Percentiles rank a stretch among this genome's conserved stretches.
Conservation (phyloP, 2,113 vertebrate genomes). For the Monopterus albus region DNA sequence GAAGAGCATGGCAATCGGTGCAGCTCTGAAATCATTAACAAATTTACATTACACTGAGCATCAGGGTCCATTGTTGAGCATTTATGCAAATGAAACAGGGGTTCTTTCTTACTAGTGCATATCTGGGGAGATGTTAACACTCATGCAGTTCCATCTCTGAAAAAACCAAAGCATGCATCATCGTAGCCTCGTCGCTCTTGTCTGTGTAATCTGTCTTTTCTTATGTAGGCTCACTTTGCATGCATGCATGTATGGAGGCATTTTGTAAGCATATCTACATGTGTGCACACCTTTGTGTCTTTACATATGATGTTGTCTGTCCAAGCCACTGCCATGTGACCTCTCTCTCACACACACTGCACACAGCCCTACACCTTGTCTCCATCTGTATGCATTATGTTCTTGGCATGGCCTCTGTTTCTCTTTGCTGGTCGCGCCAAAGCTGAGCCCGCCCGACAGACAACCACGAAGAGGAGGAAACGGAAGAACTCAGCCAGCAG, state of each 20-base stretch:
- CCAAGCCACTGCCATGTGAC: neutral
- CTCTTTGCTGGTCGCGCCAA: conserved; percentile 76
- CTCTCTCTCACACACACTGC: conserved; percentile 10
- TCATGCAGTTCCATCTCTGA: conserved; percentile 59
- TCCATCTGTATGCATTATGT: conserved; percentile 71
- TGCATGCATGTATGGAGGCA: neutral
- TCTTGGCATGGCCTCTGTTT: conserved; percentile 77
- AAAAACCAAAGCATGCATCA: conserved; percentile 58
- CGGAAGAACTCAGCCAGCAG: conserved; percentile 99
- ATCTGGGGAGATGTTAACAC: conserved; percentile 72
- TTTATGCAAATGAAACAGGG: conserved; percentile 68
- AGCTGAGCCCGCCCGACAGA: conserved; percentile 98
- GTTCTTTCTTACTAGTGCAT: conserved; percentile 71
- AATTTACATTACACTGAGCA: conserved; percentile 49
- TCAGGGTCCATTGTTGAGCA: conserved; percentile 67
- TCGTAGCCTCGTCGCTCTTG: conserved; percentile 22
- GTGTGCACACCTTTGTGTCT: conserved; percentile 1
- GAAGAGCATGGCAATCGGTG: conserved; percentile 17
- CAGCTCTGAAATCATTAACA: conserved; percentile 52
- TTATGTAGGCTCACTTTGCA: conserved; percentile 1
- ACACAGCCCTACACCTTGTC: conserved; percentile 48
- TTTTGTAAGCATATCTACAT: neutral
- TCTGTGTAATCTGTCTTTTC: conserved; percentile 15
- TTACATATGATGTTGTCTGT: neutral
- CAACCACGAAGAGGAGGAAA: conserved; percentile 97